Base-by-base conservation (phyloP, 1,140 invertebrate species). In the Sycophila sp. region DNA sequence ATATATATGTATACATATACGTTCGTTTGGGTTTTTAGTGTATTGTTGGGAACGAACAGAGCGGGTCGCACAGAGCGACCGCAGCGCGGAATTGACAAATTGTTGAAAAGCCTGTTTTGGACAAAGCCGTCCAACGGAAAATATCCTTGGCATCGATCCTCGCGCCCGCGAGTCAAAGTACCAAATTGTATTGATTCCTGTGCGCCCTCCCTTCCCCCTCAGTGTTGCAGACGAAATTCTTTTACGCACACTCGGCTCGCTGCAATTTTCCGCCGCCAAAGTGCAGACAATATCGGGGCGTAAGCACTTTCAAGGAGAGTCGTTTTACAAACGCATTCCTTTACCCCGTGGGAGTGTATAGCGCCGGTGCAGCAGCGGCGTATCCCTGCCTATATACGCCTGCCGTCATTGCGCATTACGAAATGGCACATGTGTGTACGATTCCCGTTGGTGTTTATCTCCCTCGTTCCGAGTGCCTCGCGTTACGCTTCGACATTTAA, bases 261-360 rank as follows among this genome's bases (percentile, higher is more conserved):
- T 26, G 55, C 17, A 30, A 55, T 58, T 58, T 58, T 36, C 32
- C 38, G 2, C 5, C 38, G n/a, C 45, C 24, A n/a, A 53, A 64
- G 32, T 51, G 30, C 47, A 53, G 47, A 38, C 45, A 11, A 53
- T 63, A 63, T 49, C 49, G 1, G n/a, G n/a, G 11, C 15, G 49
- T 30, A 30, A 40, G 58, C 24, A 34, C 60, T 63, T 49, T 36
- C 10, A 15, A 26, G 26, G 19, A 38, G 51, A 45, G 56, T 67
- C 51, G 64, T 32, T 56, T 67, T 56, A 56, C 64, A 67, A 67
- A 67, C 53, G 51, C 64, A 58, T 67, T 56, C 51, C 45, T 53
- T 26, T 40, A 5, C 7, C 19, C 6, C n/a, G 36, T 34, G 2
- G 15, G 30, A 17, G n/a, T n/a, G n/a, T n/a, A n/a, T n/a, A n/a